Conservation (phyloP, 2,797 vertebrate species). For the Trachops cirrhosus region DNA sequence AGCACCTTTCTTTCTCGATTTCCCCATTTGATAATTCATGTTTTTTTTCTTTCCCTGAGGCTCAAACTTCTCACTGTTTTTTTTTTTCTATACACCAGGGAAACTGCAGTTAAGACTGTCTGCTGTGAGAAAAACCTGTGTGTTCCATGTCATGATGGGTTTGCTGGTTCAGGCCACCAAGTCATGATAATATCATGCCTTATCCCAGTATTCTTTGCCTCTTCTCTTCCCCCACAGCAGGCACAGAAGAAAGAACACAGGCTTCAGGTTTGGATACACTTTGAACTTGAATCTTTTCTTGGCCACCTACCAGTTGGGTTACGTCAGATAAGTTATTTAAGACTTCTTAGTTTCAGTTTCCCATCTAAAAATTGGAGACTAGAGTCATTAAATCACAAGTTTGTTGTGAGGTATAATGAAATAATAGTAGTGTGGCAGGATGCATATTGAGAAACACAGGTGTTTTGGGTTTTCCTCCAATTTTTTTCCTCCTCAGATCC, state of each 20-base stretch:
- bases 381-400: neutral
- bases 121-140: neutral
- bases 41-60: neutral
- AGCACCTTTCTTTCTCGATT: neutral
- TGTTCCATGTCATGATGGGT: neutral
- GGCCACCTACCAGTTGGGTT: neutral
- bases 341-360: neutral
- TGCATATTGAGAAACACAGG: neutral
- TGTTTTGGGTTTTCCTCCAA: neutral
- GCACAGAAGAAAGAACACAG: neutral
- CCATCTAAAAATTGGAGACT: neutral
- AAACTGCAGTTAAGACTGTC: neutral
- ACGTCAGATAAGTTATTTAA: neutral
- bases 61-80: neutral
- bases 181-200: rapidly evolving
- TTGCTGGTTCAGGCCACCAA: rapidly evolving
- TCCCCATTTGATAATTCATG: neutral
- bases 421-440: neutral
- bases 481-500: too few species aligned
- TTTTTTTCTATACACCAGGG: neutral
- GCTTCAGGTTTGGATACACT: neutral
- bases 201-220: neutral
- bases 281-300: neutral
- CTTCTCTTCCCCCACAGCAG: neutral
- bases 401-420: neutral